Evolutionary conservation across 2,113 vertebrate genomes (phyloP).

Genomic region (Pipra filicauda): DNA sequence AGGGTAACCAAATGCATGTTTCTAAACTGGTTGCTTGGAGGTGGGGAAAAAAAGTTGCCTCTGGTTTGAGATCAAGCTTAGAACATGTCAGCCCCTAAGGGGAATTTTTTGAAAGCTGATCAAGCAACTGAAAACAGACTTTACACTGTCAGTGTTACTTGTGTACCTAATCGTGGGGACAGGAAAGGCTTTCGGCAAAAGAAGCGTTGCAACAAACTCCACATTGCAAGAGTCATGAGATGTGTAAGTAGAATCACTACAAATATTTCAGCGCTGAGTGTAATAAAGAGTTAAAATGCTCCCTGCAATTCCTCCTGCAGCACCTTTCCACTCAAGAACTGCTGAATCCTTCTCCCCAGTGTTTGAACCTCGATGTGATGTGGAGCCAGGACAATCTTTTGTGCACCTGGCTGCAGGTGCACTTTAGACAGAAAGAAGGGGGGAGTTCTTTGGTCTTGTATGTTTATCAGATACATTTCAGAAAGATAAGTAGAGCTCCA

Average conservation of each 20-base stretch:
- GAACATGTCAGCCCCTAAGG: neutral
- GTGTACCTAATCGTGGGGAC: neutral
- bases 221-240: neutral
- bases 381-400: neutral
- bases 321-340: neutral
- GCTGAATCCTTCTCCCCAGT: neutral
- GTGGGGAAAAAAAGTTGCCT: neutral
- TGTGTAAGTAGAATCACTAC: neutral
- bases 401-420: no score
- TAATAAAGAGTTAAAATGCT: neutral
- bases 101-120: neutral
- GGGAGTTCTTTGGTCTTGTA: neutral
- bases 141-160: neutral
- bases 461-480: neutral
- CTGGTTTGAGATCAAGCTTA: neutral
- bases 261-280: neutral
- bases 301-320: neutral
- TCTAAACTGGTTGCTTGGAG: neutral
- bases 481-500: neutral
- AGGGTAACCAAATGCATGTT: neutral
- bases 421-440: neutral
- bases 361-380: neutral
- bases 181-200: neutral
- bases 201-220: neutral
- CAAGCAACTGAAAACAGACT: constrained; percentile 2